Conservation (phyloP, 2,113 vertebrate species). For the Acrocephalus kingi region DNA sequence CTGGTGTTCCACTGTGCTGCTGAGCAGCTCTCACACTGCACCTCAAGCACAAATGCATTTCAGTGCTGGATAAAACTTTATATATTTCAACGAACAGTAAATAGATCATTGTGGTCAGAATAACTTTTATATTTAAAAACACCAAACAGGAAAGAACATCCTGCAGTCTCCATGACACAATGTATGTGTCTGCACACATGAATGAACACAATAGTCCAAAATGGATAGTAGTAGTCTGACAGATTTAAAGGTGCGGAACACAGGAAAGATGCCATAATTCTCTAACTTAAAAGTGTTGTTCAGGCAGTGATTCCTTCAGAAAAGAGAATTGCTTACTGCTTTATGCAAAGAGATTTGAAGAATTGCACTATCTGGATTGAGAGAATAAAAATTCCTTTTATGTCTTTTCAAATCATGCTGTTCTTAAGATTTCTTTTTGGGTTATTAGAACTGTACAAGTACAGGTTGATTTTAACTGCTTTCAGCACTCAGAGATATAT, state of each 20-base stretch:
- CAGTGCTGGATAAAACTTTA: background rate
- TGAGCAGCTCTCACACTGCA: background rate
- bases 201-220: constrained; percentile 12
- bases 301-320: background rate
- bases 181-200: constrained; percentile 24
- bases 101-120: background rate
- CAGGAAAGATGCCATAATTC: background rate
- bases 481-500: background rate
- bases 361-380: background rate
- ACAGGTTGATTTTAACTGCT: background rate
- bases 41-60: background rate
- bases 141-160: background rate
- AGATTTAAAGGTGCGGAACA: constrained; percentile 46
- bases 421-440: background rate
- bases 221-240: background rate
- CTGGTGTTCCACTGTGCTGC: background rate
- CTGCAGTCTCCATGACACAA: background rate
- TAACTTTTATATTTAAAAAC: constrained; percentile 26
- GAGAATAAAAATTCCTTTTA: background rate
- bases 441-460: background rate
- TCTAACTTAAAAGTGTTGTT: background rate
- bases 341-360: constrained; percentile 14
- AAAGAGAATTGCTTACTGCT: background rate
- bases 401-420: background rate
- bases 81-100: background rate